Conservation (phyloP, 2,113 vertebrate genomes). For the Hyaena hyaena region DNA sequence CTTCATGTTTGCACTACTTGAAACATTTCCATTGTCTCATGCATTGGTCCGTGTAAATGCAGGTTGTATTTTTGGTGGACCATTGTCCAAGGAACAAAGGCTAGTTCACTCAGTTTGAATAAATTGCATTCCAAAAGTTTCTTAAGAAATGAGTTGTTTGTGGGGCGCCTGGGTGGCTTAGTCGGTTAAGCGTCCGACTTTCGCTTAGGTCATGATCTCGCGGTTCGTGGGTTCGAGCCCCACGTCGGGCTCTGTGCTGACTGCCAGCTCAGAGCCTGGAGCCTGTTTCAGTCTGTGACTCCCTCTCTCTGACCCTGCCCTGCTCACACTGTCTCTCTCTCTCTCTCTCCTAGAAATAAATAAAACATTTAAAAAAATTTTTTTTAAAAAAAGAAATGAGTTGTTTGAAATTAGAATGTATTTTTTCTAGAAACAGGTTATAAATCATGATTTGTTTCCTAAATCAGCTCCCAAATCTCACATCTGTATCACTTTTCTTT, state of each 20-base stretch:
- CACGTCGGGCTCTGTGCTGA: too few relatives aligned
- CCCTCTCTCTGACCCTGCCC: too few relatives aligned
- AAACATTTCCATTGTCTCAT: neutral
- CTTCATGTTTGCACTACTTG: neutral
- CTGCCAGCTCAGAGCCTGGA: too few relatives aligned
- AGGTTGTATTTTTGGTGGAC: neutral
- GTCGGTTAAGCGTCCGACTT: too few relatives aligned
- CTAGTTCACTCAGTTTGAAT: neutral
- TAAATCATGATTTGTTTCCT: constrained; percentile 32
- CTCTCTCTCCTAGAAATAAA: too few relatives aligned
- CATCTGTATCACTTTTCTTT: neutral
- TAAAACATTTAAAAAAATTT: too few relatives aligned
- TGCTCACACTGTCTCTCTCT: too few relatives aligned
- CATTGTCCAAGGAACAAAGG: neutral
- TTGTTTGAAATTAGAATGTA: neutral
- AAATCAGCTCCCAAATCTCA: neutral
- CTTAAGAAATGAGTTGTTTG: neutral
- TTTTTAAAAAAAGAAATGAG: neutral
- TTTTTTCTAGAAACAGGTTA: constrained; percentile 26
- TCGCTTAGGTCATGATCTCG: too few relatives aligned
- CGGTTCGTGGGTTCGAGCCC: too few relatives aligned
- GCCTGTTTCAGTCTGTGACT: too few relatives aligned
- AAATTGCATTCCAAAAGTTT: constrained; percentile 3
- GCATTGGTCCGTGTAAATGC: neutral
- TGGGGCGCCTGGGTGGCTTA: too few relatives aligned